These are phyloP conservation scores for Glaucopsyche alexis DNA, from an alignment of 2,888 invertebrate genomes.

Conservation along the genomic window DNA sequence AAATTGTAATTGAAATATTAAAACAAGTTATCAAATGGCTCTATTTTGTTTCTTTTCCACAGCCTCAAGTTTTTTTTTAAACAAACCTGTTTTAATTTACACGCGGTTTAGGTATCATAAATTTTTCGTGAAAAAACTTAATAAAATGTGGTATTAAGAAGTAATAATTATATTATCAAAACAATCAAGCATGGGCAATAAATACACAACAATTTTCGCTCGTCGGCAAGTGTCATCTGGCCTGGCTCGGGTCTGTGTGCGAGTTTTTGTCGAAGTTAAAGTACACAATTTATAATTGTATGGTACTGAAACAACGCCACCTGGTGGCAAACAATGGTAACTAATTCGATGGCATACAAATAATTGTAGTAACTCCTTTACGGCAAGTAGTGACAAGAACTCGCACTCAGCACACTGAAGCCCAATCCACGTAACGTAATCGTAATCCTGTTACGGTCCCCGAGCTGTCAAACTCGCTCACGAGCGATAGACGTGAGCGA, in stretches of 20 bases:
- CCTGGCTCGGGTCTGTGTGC: not conserved
- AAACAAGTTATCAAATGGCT: constrained; percentile 21
- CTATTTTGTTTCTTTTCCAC: not conserved
- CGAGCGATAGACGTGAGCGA: too few species aligned
- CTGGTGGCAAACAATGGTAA: too few species aligned
- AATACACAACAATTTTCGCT: not conserved
- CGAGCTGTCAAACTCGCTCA: too few species aligned
- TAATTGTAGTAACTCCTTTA: too few species aligned
- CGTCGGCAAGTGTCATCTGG: not conserved
- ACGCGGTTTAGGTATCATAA: too few species aligned
- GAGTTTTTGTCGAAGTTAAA: too few species aligned
- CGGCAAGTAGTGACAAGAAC: not conserved
- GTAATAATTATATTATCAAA: not conserved
- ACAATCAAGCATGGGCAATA: not conserved
- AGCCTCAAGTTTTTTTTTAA: not conserved
- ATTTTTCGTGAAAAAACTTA: too few species aligned
- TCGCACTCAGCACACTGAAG: not conserved
- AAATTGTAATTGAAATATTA: constrained; percentile 18
- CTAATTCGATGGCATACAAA: too few species aligned
- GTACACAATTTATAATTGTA: too few species aligned
- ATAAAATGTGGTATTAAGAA: not conserved
- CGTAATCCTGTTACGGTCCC: too few species aligned
- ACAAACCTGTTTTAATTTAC: not conserved
- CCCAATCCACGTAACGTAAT: too few species aligned
- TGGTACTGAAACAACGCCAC: too few species aligned